Evolutionary conservation across 2,888 invertebrate genomes (phyloP).

Genomic region (Chloroclystis v-ata): DNA sequence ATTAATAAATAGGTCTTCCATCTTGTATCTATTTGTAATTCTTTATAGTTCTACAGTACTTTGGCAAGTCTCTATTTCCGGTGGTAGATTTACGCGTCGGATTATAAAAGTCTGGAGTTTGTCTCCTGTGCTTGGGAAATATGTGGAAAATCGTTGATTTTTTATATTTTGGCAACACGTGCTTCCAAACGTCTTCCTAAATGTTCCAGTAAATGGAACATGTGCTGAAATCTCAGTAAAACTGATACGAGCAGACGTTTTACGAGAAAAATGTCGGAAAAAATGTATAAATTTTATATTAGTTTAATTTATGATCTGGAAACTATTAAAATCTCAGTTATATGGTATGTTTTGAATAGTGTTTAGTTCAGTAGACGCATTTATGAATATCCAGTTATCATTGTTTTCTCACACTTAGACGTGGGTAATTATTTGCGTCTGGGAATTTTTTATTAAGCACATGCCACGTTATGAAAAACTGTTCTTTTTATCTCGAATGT

Average conservation of each 20-base stretch:
- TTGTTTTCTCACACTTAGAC: conserved; percentile 3
- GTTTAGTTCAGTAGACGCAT: neutral
- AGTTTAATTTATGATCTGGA: neutral
- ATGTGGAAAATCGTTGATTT: conserved; percentile 9
- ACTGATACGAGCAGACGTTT: conserved; percentile 2
- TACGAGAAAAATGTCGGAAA: conserved; percentile 3
- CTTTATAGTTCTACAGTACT: conserved; percentile 41
- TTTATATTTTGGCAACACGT: conserved; percentile 18
- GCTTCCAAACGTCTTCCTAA: conserved; percentile 22
- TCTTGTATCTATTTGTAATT: conserved; percentile 11
- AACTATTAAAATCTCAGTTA: neutral
- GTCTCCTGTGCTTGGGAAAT: conserved; percentile 21
- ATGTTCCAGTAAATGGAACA: conserved; percentile 24
- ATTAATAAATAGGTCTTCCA: too few relatives aligned
- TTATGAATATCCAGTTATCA: neutral
- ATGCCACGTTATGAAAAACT: neutral
- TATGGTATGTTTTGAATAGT: neutral
- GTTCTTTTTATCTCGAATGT: conserved; percentile 4
- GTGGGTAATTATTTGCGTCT: neutral
- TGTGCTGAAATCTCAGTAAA: conserved; percentile 13
- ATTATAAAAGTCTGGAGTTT: conserved; percentile 27
- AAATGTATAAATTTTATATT: neutral
- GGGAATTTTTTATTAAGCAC: neutral
- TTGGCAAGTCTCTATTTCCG: conserved; percentile 39
- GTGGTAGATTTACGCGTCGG: conserved; percentile 28